These are phyloP conservation scores for Parapsyche elsis DNA, from an alignment of 1,140 invertebrate genomes.

Conservation along the genomic window DNA sequence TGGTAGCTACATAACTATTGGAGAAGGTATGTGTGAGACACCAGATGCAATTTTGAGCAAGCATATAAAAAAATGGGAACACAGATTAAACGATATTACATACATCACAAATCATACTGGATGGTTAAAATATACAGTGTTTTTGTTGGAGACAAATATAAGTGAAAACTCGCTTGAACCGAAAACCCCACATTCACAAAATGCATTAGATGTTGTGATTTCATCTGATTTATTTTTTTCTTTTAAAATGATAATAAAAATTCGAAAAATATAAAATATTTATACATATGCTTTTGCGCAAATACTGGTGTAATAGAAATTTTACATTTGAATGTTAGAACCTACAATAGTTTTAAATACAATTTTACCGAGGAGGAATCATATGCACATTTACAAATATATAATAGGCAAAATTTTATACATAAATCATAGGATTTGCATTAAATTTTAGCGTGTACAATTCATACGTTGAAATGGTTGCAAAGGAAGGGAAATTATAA, in stretches of 20 bases:
- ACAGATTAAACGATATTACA: constrained; percentile 32
- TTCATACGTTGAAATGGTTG: not conserved
- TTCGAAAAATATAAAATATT: no score
- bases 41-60: constrained; percentile 52
- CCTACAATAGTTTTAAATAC: no score
- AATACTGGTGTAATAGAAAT: no score
- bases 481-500: not conserved
- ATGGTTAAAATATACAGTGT: not conserved
- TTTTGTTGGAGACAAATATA: not conserved
- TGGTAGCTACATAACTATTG: constrained; percentile 68
- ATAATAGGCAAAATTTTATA: no score
- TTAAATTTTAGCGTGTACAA: not conserved
- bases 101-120: not conserved
- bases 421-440: no score
- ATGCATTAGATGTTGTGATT: no score
- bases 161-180: not conserved
- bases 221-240: no score
- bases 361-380: not conserved
- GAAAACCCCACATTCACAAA: no score
- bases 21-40: constrained; percentile 50
- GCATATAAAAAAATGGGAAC: constrained; percentile 50
- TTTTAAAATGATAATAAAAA: no score
- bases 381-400: not conserved
- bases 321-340: no score
- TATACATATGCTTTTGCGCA: no score